These are phyloP conservation scores for Leptoclinus maculatus DNA, from an alignment of 2,797 vertebrate species.

Conservation along the genomic window DNA sequence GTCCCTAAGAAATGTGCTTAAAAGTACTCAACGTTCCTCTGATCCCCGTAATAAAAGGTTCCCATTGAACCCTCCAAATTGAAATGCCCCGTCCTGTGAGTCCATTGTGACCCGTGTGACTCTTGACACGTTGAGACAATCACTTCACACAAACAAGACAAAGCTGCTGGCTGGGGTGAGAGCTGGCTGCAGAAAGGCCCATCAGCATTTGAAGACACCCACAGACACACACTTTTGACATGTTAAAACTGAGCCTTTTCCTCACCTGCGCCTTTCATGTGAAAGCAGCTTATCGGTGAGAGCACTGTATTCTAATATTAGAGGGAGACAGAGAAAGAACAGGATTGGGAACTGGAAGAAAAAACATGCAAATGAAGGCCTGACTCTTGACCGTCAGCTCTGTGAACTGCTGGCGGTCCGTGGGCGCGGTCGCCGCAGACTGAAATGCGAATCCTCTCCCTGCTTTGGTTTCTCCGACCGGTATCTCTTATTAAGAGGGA, in stretches of 20 bases:
- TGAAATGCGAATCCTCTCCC: constrained; percentile 23
- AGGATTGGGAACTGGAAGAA: neutral
- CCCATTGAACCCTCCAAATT: constrained; percentile 35
- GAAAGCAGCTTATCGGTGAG: neutral
- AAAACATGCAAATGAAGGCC: constrained; percentile 40
- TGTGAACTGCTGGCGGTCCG: constrained; percentile 24
- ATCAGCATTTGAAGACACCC: constrained; percentile 49
- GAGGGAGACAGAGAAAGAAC: neutral
- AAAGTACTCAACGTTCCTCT: neutral
- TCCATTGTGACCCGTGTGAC: constrained; percentile 63
- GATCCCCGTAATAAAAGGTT: constrained; percentile 23
- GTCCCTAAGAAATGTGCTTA: neutral
- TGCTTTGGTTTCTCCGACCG: constrained; percentile 1
- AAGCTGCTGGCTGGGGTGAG: constrained; percentile 3
- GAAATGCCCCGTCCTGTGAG: constrained; percentile 50
- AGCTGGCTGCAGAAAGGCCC: constrained; percentile 2
- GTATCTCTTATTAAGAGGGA: neutral
- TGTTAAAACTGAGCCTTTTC: constrained; percentile 28
- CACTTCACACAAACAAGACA: constrained; percentile 53
- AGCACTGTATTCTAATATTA: neutral
- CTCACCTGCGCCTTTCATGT: constrained; percentile 19
- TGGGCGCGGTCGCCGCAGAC: constrained; percentile 30
- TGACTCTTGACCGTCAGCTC: constrained; percentile 12
- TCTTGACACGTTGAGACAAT: constrained; percentile 57
- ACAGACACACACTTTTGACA: constrained; percentile 15